These are phyloP conservation scores for Sanderia malayensis DNA, from an alignment of 30 jellyfish, hydroid and myxozoan genomes.

Conservation along the genomic window DNA sequence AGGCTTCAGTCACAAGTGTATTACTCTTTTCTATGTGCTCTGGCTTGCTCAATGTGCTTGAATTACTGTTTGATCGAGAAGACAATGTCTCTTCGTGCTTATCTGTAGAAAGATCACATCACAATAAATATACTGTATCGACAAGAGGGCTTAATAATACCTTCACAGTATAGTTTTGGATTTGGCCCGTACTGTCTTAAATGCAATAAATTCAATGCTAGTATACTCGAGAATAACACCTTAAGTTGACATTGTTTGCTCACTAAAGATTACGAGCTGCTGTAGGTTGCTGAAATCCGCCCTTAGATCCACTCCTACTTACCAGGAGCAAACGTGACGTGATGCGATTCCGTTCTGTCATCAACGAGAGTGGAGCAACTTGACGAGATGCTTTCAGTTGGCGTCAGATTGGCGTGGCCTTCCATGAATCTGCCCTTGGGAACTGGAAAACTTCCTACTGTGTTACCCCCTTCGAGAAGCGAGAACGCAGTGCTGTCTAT, in stretches of 20 bases:
- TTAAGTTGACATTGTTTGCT: too few relatives aligned
- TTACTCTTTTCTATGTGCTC: conserved; percentile 32
- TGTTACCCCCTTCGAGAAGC: conserved; percentile 70
- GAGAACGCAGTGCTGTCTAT: conserved; percentile 89
- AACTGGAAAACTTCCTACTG: conserved; percentile 56
- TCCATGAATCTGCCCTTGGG: conserved; percentile 61
- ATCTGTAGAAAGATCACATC: not conserved
- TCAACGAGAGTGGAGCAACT: conserved; percentile 59
- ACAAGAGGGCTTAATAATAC: too few relatives aligned
- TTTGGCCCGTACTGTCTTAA: too few relatives aligned
- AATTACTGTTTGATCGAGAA: conserved; percentile 13
- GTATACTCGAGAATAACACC: too few relatives aligned
- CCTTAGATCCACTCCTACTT: not conserved
- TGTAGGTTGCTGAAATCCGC: not conserved
- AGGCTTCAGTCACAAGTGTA: conserved; percentile 22
- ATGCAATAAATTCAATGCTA: too few relatives aligned
- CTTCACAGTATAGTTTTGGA: too few relatives aligned
- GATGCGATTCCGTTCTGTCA: conserved; percentile 43
- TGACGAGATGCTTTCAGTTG: conserved; percentile 56
- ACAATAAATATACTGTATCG: too few relatives aligned
- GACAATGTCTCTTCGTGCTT: not conserved
- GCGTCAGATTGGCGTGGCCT: conserved; percentile 10
- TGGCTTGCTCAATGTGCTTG: conserved; percentile 23
- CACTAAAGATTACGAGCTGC: too few relatives aligned
- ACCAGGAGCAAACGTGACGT: conserved; percentile 87